Evolutionary conservation across 2,888 invertebrate genomes (phyloP).

Genomic region (Carabus problematicus): DNA sequence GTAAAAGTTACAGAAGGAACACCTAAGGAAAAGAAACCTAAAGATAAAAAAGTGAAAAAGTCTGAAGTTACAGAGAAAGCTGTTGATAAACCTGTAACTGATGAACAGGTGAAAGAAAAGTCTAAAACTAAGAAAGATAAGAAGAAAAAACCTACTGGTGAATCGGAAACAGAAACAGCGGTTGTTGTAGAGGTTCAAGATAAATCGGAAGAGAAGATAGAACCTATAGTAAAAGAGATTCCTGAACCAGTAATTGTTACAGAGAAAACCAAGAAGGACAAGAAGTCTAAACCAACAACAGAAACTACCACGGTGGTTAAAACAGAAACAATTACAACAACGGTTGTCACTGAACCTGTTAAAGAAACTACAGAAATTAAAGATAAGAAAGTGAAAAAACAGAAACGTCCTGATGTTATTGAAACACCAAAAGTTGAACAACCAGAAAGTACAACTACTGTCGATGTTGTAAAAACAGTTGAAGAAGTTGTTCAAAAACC

Average conservation of each 20-base stretch:
- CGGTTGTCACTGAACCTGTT: neutral
- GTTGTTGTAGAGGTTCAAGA: neutral
- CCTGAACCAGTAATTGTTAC: neutral
- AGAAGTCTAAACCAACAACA: neutral
- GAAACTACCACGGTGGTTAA: neutral
- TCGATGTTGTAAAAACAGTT: constrained; percentile 15
- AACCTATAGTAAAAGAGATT: neutral
- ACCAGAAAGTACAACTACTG: neutral
- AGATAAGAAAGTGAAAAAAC: neutral
- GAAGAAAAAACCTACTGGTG: neutral
- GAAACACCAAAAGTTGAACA: neutral
- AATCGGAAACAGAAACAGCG: neutral
- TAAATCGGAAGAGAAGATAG: neutral
- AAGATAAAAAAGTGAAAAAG: constrained; percentile 4
- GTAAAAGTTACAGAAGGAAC: neutral
- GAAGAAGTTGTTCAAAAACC: constrained; percentile 16
- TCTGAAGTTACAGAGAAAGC: neutral
- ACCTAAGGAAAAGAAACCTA: neutral
- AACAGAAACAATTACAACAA: constrained; percentile 4
- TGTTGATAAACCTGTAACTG: neutral
- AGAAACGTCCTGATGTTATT: neutral
- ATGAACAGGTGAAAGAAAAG: neutral
- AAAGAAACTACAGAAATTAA: too few relatives aligned
- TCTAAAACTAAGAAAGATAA: constrained; percentile 4
- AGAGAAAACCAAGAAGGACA: neutral